These are phyloP conservation scores for Pitta sordida DNA, from an alignment of 2,113 vertebrate species.

Conservation along the genomic window DNA sequence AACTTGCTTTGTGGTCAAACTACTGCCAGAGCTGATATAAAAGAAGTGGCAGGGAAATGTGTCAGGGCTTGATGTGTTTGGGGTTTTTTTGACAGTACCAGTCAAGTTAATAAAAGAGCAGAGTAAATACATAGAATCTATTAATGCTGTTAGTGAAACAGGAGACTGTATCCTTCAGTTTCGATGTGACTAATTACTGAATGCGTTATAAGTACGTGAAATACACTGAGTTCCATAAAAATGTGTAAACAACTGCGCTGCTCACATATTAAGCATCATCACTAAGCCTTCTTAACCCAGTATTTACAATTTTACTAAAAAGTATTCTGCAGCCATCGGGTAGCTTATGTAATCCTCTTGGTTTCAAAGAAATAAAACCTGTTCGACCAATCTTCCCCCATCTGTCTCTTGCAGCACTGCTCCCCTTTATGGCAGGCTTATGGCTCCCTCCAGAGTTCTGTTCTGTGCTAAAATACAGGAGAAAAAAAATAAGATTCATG, in stretches of 20 bases:
- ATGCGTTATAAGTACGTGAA: background rate
- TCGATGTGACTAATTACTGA: background rate
- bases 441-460: constrained; percentile 50
- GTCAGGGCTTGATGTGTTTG: background rate
- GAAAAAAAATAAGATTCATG: background rate
- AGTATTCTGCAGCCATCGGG: background rate
- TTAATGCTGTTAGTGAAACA: background rate
- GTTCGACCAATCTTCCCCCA: background rate
- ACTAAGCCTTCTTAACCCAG: background rate
- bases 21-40: background rate
- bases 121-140: background rate
- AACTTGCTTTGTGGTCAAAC: background rate
- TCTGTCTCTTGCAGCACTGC: background rate
- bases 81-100: background rate
- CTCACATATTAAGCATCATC: background rate
- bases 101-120: too few relatives aligned
- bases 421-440: background rate
- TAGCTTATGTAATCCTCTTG: constrained; percentile 5
- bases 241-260: background rate
- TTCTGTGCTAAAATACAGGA: background rate
- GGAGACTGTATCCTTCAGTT: background rate
- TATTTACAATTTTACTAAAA: constrained; percentile 10
- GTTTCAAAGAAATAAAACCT: constrained; percentile 37
- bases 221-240: background rate
- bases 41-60: background rate